phyloP scores from a whole-genome alignment of 2,888 invertebrate species.

The Octodonta nipae region DNA sequence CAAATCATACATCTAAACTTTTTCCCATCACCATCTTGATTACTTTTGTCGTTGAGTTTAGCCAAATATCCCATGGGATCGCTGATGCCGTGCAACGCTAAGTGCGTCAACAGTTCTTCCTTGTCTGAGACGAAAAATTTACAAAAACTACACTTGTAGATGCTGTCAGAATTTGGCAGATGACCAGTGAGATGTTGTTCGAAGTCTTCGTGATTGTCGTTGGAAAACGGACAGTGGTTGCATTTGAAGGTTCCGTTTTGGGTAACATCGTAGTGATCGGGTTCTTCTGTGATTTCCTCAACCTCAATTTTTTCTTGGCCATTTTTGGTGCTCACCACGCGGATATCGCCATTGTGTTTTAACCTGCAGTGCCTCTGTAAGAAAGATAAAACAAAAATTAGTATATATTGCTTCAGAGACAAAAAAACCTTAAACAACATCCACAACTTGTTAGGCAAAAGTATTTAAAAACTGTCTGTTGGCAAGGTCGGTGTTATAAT shows the following conservation, averaged over 20 bases:
- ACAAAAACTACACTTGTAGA: constrained; percentile 69
- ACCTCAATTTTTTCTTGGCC: constrained; percentile 37
- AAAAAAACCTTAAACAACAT: no score
- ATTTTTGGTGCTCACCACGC: constrained; percentile 46
- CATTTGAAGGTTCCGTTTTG: constrained; percentile 40
- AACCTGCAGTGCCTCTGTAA: constrained; percentile 63
- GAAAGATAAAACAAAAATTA: constrained; percentile 6
- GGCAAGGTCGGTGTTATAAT: no score
- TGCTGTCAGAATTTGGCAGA: constrained; percentile 50
- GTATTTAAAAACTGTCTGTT: no score
- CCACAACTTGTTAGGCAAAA: no score
- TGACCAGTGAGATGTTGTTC: constrained; percentile 58
- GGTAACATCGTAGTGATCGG: constrained; percentile 30
- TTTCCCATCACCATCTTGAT: constrained; percentile 37
- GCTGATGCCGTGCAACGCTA: constrained; percentile 48
- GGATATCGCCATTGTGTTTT: constrained; percentile 63
- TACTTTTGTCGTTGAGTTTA: constrained; percentile 30
- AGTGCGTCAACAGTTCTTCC: constrained; percentile 54
- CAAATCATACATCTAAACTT: constrained; percentile 68
- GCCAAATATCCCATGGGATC: constrained; percentile 46
- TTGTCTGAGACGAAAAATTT: constrained; percentile 63
- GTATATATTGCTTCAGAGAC: no score
- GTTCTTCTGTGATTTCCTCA: constrained; percentile 31
- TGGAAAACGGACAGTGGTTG: constrained; percentile 59
- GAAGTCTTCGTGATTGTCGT: constrained; percentile 44